Conservation (phyloP, 2,113 vertebrate genomes). For the Gobius niger region DNA sequence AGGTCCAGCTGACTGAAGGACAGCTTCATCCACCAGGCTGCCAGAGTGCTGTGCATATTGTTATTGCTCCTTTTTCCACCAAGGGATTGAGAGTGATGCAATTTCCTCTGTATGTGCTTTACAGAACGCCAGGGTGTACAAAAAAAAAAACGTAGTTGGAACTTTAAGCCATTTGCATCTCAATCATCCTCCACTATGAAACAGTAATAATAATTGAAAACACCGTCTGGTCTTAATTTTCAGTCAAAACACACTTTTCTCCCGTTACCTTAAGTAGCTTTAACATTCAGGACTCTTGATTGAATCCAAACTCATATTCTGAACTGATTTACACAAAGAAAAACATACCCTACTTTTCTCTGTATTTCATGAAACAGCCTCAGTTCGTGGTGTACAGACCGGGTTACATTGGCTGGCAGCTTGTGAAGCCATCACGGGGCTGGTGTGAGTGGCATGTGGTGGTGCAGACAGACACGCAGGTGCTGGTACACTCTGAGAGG, state of each 20-base stretch:
- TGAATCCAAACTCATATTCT: background rate
- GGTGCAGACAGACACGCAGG: conserved; percentile 59
- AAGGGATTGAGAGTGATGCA: no score
- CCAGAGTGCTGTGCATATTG: no score
- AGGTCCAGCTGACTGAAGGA: no score
- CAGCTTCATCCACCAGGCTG: no score
- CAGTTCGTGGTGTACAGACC: conserved; percentile 1
- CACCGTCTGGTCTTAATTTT: background rate
- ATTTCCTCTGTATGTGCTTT: no score
- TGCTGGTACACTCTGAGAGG: conserved; percentile 65
- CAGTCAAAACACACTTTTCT: background rate
- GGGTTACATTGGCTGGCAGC: conserved; percentile 27
- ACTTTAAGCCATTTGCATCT: no score
- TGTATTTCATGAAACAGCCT: background rate
- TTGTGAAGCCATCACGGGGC: conserved; percentile 53
- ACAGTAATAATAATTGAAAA: background rate
- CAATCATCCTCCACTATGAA: background rate
- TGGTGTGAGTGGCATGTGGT: conserved; percentile 25
- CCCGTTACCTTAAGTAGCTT: background rate
- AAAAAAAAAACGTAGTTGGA: no score
- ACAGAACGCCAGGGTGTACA: no score
- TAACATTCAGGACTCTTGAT: background rate
- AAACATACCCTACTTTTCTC: background rate
- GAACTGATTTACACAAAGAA: conserved; percentile 1
- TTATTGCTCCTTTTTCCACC: no score